phyloP scores from a whole-genome alignment of 1,140 invertebrate species.

The Cardiocondyla obscurior region DNA sequence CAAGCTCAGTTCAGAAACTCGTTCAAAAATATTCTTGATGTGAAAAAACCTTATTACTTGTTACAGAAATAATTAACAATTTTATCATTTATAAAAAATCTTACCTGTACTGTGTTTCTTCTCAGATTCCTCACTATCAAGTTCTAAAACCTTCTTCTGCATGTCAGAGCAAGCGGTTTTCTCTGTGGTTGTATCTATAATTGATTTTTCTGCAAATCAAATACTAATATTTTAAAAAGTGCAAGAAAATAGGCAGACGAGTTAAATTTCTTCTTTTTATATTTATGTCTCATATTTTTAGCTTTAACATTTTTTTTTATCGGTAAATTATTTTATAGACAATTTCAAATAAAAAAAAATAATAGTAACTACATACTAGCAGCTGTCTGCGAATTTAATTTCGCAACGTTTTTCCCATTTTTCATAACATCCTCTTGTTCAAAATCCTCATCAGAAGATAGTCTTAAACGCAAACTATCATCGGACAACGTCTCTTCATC shows the following conservation, averaged over 20 bases:
- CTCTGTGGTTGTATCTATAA: neutral
- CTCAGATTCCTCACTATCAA: neutral
- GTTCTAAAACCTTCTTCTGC: neutral
- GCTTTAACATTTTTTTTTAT: neutral
- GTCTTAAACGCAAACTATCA: constrained; percentile 78
- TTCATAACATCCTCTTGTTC: constrained; percentile 50
- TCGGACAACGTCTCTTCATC: constrained; percentile 79
- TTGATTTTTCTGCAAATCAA: constrained; percentile 43
- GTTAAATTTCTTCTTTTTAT: neutral
- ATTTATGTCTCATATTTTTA: neutral
- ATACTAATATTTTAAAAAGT: neutral
- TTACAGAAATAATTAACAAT: constrained; percentile 8
- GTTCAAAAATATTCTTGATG: neutral
- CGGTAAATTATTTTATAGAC: neutral
- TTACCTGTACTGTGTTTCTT: constrained; percentile 47
- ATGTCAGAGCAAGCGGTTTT: neutral
- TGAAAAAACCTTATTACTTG: neutral
- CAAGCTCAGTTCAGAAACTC: neutral
- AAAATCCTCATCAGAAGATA: constrained; percentile 79
- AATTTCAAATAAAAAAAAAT: neutral
- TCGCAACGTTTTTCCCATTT: neutral
- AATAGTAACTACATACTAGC: constrained; percentile 51
- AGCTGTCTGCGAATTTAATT: constrained; percentile 2
- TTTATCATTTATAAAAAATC: constrained; percentile 25
- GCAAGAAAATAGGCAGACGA: neutral